phyloP scores from a whole-genome alignment of 2,113 vertebrate genomes.

The Pipra filicauda region DNA sequence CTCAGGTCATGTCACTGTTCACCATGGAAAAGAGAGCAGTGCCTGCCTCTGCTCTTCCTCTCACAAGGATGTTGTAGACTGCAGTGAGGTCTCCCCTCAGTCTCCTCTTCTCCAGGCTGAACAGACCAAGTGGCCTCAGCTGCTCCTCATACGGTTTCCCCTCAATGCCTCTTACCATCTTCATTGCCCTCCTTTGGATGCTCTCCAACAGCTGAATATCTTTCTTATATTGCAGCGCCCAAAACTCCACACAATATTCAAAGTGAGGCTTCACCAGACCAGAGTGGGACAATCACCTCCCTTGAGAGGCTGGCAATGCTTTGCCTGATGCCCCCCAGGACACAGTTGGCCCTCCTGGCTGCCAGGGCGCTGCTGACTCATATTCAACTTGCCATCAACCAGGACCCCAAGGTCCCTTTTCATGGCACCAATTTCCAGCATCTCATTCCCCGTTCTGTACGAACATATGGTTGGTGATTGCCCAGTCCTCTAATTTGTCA shows the following conservation, averaged over 20 bases:
- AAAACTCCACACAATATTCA: background rate
- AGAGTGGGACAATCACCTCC: background rate
- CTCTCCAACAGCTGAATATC: background rate
- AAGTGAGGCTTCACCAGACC: background rate
- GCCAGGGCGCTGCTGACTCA: background rate
- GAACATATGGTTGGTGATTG: background rate
- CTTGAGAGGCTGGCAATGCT: background rate
- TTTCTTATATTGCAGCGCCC: background rate
- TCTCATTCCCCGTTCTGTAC: background rate
- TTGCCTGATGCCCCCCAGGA: background rate
- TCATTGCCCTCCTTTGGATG: background rate
- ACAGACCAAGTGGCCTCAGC: background rate
- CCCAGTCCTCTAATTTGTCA: background rate
- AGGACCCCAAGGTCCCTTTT: background rate
- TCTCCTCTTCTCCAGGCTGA: background rate
- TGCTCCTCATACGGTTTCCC: background rate
- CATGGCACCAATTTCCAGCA: background rate
- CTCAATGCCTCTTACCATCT: background rate
- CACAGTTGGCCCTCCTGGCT: background rate
- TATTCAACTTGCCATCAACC: background rate
- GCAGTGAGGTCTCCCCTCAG: background rate
- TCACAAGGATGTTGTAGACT: background rate
- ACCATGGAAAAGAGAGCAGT: background rate
- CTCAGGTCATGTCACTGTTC: background rate
- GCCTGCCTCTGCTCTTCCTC: background rate